phyloP scores from a whole-genome alignment of 2,113 vertebrate genomes.

The Antennarius striatus region DNA sequence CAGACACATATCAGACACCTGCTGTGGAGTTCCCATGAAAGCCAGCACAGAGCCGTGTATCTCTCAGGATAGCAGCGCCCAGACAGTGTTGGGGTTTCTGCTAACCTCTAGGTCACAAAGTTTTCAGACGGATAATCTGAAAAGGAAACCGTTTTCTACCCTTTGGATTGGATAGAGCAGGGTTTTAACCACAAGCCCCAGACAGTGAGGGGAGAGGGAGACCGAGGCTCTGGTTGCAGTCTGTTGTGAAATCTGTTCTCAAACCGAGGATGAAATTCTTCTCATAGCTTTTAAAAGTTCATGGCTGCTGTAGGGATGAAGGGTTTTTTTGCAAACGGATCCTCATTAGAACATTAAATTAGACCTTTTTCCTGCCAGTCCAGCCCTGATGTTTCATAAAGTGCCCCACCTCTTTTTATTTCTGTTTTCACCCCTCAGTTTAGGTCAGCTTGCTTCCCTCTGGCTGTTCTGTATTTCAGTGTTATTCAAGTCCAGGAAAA shows the following conservation, averaged over 20 bases:
- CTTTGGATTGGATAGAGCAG: constrained; percentile 30
- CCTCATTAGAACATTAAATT: constrained; percentile 3
- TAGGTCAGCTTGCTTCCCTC: neutral
- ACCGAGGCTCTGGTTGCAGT: constrained; percentile 40
- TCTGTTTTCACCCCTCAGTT: constrained; percentile 28
- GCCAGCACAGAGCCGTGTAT: too few species aligned
- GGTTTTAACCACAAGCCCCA: constrained; percentile 38
- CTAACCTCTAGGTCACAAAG: constrained; percentile 59
- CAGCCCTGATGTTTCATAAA: constrained; percentile 18
- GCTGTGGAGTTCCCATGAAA: too few species aligned
- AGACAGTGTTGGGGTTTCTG: constrained; percentile 52
- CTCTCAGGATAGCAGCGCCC: neutral
- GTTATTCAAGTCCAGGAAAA: constrained; percentile 48
- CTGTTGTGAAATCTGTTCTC: constrained; percentile 67
- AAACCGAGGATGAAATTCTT: constrained; percentile 68
- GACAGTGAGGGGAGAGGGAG: constrained; percentile 47
- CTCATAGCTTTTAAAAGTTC: constrained; percentile 60
- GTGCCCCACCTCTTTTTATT: constrained; percentile 29
- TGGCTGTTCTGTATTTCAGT: constrained; percentile 23
- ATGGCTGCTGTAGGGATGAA: constrained; percentile 8
- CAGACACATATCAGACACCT: neutral
- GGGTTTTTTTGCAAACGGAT: constrained; percentile 6
- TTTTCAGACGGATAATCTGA: constrained; percentile 74
- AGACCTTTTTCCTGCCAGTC: constrained; percentile 16
- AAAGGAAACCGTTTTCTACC: constrained; percentile 66